Base-by-base conservation (phyloP, 2,113 vertebrate genomes). In the Copsychus sechellarum region DNA sequence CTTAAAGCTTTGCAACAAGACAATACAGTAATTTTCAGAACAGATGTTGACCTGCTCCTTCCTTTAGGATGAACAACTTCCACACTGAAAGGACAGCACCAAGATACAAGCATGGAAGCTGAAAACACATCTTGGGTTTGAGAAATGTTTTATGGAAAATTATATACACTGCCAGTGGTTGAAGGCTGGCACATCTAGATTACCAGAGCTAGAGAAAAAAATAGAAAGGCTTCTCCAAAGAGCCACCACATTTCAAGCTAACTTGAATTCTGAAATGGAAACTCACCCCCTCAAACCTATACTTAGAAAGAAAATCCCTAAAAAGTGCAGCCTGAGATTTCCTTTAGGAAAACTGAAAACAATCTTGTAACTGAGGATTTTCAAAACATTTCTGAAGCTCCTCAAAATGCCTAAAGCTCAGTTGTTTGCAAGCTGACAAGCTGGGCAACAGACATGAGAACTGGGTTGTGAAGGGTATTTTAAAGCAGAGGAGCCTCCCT, bases 261-360 rank as follows among this genome's bases (percentile, higher is more conserved):
- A 86, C 45, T 76, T 76, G 28, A 76, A 74, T 69, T 95, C 86
- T 66, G 73, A 96, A 94, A 91, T 72, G 43, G 86, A 95, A 95
- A 81, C 72, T 86, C 90, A 92, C 80, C 72, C 89, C 88, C 87
- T 89, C 42, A 1, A 93, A 72, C 70, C 88, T 88, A 95, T 67
- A 84, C 51, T 86, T 84, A 74, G 91, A 78, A 87, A 81, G 69
- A 90, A 88, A 87, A 87, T 82, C 89, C 89, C 40, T 54, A 60
- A 73, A 79, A 93, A 69, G 54, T 85, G 56, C 61, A 79, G n/a
- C 61, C 78, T 86, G 43, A 92, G 62, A 72, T 76, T 94, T 91
- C 73, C 79, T 78, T 92, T 87, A 79, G 61, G 66, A 79, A 91
- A 84, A 72, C 65, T n/a, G 34, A 91, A 95, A 86, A 71, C 28